phyloP scores from a whole-genome alignment of 2,797 vertebrate species.

The Coranthus polyacanthus region DNA sequence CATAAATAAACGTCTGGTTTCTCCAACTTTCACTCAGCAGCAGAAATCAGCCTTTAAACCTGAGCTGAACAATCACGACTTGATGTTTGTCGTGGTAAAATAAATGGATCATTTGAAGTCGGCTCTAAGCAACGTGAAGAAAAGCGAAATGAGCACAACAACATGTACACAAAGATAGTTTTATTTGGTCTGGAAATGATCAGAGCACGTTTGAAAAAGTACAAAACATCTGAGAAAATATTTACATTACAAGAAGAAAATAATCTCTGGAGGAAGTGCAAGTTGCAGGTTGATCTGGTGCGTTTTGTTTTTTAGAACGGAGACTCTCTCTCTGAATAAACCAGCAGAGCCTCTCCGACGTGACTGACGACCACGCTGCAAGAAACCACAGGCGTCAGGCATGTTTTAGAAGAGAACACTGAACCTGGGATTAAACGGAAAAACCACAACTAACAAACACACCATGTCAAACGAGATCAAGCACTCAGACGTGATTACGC shows the following conservation, averaged over 20 bases:
- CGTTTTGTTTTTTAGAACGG: constrained; percentile 30
- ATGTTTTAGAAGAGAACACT: neutral
- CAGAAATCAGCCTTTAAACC: too few species aligned
- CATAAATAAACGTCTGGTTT: too few species aligned
- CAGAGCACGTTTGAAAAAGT: constrained; percentile 1
- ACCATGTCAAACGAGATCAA: too few species aligned
- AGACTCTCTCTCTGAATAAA: constrained; percentile 85
- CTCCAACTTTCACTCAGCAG: too few species aligned
- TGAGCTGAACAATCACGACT: too few species aligned
- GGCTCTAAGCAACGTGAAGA: too few species aligned
- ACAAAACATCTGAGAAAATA: constrained; percentile 46
- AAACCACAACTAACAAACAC: too few species aligned
- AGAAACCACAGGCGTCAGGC: neutral
- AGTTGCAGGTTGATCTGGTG: neutral
- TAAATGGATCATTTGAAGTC: too few species aligned
- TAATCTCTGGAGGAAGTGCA: constrained; percentile 35
- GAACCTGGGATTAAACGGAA: too few species aligned
- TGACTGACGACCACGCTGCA: constrained; percentile 82
- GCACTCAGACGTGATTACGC: too few species aligned
- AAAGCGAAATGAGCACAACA: too few species aligned
- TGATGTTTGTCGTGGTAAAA: too few species aligned
- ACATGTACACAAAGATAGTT: neutral
- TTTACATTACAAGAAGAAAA: neutral
- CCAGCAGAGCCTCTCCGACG: constrained; percentile 89
- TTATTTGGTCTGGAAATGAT: constrained; percentile 42